Percentiles rank a stretch among this genome's conserved stretches.
phyloP scores from a whole-genome alignment of 2,888 invertebrate genomes.

The Macrosiphum euphorbiae region DNA sequence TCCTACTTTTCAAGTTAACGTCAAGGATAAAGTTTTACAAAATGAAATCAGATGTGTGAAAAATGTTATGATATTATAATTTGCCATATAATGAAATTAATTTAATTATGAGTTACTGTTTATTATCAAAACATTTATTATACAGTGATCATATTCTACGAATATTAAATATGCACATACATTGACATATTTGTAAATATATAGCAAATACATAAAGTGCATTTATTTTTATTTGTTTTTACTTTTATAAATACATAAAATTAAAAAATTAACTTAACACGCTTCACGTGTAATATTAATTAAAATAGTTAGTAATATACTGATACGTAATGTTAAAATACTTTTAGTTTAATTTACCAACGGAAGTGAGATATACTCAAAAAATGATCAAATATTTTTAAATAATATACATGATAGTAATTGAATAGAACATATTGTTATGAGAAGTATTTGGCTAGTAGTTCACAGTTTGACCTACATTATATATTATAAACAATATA shows the following conservation, averaged over 20 bases:
- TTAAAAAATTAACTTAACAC: too few species aligned
- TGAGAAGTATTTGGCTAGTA: background rate
- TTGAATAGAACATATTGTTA: background rate
- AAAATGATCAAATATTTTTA: background rate
- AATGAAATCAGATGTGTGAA: background rate
- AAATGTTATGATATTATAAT: background rate
- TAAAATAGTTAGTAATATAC: too few species aligned
- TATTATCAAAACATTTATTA: background rate
- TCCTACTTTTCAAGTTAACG: background rate
- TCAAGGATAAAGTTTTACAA: background rate
- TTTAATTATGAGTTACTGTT: background rate
- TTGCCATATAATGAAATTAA: background rate
- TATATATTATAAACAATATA: background rate
- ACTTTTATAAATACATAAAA: too few species aligned
- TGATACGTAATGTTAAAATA: background rate
- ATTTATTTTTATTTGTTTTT: too few species aligned
- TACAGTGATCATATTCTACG: background rate
- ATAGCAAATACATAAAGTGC: too few species aligned
- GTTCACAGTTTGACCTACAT: conserved; percentile 38
- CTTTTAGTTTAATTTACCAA: background rate
- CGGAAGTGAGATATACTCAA: background rate
- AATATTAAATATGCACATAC: background rate
- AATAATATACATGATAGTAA: background rate
- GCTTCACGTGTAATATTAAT: too few species aligned
- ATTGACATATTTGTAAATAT: background rate